These are phyloP conservation scores for Melinopterus prodromus DNA, from an alignment of 2,888 invertebrate species.

Conservation along the genomic window DNA sequence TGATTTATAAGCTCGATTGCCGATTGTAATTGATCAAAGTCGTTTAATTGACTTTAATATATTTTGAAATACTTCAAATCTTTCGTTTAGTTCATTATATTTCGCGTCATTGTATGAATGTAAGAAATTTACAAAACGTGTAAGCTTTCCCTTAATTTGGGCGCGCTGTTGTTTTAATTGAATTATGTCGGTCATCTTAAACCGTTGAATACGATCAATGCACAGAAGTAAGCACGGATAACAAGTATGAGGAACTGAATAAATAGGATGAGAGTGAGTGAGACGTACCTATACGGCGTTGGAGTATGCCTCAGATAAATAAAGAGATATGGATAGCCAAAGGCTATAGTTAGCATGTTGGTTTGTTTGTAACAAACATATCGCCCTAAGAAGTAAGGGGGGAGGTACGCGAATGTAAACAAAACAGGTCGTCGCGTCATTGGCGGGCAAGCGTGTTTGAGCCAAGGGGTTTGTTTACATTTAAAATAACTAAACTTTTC, in stretches of 20 bases:
- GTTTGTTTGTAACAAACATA: too few species aligned
- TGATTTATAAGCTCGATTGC: background rate
- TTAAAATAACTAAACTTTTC: too few species aligned
- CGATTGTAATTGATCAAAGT: background rate
- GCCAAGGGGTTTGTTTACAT: too few species aligned
- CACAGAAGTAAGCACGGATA: background rate
- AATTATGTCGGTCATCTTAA: background rate
- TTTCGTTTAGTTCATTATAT: background rate
- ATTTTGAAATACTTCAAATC: background rate
- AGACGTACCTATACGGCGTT: background rate
- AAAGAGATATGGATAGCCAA: too few species aligned
- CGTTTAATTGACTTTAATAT: background rate
- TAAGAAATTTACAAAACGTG: background rate
- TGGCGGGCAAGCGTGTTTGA: too few species aligned
- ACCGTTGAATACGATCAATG: background rate
- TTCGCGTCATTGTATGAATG: background rate
- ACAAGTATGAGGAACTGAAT: background rate
- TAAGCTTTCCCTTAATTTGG: background rate
- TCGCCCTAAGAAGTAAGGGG: too few species aligned
- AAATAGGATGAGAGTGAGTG: background rate
- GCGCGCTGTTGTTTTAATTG: conserved; percentile 4
- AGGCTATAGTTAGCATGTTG: too few species aligned
- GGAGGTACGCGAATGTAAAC: too few species aligned
- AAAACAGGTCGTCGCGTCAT: too few species aligned
- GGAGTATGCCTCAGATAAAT: too few species aligned